phyloP scores from a whole-genome alignment of 2,797 vertebrate genomes.

The Ispidina lecontei region DNA sequence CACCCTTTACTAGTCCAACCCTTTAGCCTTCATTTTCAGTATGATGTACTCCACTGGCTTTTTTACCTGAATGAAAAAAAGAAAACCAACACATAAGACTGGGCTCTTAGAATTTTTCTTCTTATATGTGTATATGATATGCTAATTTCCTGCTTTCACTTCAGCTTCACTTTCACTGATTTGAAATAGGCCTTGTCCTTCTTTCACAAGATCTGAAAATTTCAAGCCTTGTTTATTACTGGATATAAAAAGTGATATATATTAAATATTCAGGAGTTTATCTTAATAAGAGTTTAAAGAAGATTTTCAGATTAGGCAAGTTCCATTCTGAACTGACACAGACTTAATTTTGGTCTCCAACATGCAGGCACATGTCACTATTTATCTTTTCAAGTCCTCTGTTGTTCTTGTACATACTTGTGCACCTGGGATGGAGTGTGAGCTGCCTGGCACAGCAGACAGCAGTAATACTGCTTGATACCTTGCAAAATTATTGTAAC shows the following conservation, averaged over 20 bases:
- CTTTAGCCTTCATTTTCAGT: background rate
- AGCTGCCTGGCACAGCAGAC: background rate
- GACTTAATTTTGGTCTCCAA: constrained; percentile 1
- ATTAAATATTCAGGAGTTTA: background rate
- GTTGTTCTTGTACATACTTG: background rate
- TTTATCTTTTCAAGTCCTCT: background rate
- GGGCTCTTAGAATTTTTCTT: background rate
- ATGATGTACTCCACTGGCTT: background rate
- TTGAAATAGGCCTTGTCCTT: background rate
- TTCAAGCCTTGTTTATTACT: background rate
- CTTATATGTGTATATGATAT: background rate
- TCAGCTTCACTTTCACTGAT: background rate
- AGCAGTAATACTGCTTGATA: background rate
- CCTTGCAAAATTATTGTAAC: background rate
- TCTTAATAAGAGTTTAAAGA: background rate
- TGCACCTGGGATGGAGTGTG: background rate
- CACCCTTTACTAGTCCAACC: background rate
- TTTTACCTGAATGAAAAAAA: background rate
- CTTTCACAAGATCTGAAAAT: background rate
- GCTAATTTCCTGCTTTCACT: background rate
- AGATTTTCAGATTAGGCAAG: background rate
- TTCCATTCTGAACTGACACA: background rate
- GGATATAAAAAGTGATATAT: background rate
- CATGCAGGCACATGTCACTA: background rate
- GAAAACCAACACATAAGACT: background rate